These are phyloP conservation scores for Zaprionus vittiger DNA, from an alignment of 1,140 invertebrate genomes.

Conservation along the genomic window DNA sequence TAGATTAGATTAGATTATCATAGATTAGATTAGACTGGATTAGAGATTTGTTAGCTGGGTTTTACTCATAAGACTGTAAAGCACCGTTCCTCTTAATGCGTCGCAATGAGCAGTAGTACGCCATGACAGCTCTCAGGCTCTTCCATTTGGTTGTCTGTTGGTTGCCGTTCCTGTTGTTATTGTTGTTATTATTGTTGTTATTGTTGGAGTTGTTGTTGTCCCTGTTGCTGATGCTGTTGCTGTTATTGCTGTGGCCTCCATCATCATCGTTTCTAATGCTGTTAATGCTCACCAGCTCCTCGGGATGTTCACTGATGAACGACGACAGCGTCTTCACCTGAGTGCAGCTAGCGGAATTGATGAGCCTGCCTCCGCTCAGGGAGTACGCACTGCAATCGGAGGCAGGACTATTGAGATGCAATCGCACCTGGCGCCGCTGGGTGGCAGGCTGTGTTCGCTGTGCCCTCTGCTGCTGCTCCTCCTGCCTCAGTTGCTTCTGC, in stretches of 20 bases:
- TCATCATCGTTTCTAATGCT: slow-evolving; percentile 9
- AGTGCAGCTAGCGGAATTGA: slow-evolving; percentile 40
- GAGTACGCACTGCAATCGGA: slow-evolving; percentile 65
- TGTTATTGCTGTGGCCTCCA: slow-evolving; percentile 6
- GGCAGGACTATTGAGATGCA: slow-evolving; percentile 73
- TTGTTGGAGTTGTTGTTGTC: slow-evolving; percentile 84
- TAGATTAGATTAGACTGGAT: slow-evolving; percentile 6
- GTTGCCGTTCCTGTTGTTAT: slow-evolving; percentile 74
- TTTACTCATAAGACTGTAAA: slow-evolving; percentile 51
- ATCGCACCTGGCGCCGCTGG: slow-evolving; percentile 66
- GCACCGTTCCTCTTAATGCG: slow-evolving; percentile 93
- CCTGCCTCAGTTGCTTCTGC: slow-evolving; percentile 7
- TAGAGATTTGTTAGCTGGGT: slow-evolving; percentile 43
- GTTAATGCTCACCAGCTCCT: slow-evolving; percentile 52
- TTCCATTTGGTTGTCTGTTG: slow-evolving; percentile 92
- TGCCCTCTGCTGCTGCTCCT: slow-evolving; percentile 1
- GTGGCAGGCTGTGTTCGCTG: slow-evolving; percentile 11
- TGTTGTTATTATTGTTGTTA: background rate
- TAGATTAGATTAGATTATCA: background rate
- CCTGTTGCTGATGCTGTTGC: slow-evolving; percentile 69
- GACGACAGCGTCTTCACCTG: slow-evolving; percentile 71
- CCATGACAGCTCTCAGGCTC: slow-evolving; percentile 93
- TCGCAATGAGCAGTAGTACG: slow-evolving; percentile 93
- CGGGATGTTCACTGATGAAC: slow-evolving; percentile 73
- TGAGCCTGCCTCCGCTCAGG: slow-evolving; percentile 52